A percentile compares a stretch with the other conserved stretches of the same genome.
Evolutionary conservation across 2,888 invertebrate genomes (phyloP).

Genomic region (Mesorhabditis sp.): DNA sequence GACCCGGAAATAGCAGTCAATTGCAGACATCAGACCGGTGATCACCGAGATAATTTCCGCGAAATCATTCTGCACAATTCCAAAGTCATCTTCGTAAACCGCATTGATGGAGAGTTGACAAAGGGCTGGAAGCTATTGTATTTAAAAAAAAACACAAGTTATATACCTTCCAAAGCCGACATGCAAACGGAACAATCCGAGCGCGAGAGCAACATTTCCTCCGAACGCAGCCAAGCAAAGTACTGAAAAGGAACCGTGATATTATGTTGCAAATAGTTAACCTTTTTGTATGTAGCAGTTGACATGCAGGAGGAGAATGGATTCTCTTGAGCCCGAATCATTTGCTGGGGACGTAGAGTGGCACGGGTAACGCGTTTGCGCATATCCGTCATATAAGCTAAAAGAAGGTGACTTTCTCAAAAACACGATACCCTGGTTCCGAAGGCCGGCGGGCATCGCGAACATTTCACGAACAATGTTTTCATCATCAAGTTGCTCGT

Average conservation of each 20-base stretch:
- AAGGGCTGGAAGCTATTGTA: background rate
- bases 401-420: too few species aligned
- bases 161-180: slow-evolving; percentile 1
- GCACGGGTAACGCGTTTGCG: too few species aligned
- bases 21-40: slow-evolving; percentile 19
- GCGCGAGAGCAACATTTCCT: too few species aligned
- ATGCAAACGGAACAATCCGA: background rate
- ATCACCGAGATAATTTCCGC: slow-evolving; percentile 18
- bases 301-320: too few species aligned
- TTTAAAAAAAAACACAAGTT: background rate
- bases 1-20: slow-evolving; percentile 30
- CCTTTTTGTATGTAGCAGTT: too few species aligned
- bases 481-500: slow-evolving; percentile 5
- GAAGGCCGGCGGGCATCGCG: slow-evolving; percentile 11
- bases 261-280: too few species aligned
- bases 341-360: too few species aligned
- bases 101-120: slow-evolving; percentile 29
- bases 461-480: slow-evolving; percentile 9
- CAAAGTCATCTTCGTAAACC: slow-evolving; percentile 34
- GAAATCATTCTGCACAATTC: slow-evolving; percentile 39
- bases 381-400: too few species aligned
- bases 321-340: too few species aligned
- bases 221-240: too few species aligned
- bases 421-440: background rate
- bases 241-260: too few species aligned